These are phyloP conservation scores for Nymphalis urticae DNA, from an alignment of 2,888 invertebrate species.

Conservation along the genomic window DNA sequence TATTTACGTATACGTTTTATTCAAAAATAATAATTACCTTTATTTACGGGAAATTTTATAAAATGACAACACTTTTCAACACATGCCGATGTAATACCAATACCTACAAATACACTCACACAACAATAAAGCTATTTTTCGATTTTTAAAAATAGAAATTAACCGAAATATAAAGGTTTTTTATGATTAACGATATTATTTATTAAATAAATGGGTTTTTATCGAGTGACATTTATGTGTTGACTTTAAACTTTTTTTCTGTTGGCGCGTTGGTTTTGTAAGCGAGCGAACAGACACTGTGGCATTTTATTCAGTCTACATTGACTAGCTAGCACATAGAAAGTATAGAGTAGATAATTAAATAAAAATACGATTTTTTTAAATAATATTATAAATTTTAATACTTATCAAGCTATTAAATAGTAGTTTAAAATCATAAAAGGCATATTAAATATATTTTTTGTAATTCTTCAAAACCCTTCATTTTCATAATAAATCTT, in stretches of 20 bases:
- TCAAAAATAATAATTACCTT: conserved; percentile 15
- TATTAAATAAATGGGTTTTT: conserved; percentile 3
- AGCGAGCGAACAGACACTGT: conserved; percentile 62
- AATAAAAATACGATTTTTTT: not conserved
- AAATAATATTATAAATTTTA: not conserved
- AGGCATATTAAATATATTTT: too few relatives aligned
- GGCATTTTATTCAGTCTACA: conserved; percentile 54
- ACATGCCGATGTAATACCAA: not conserved
- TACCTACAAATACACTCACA: not conserved
- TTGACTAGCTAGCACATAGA: conserved; percentile 32
- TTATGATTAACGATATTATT: not conserved
- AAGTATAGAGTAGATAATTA: conserved; percentile 36
- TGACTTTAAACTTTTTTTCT: conserved; percentile 37
- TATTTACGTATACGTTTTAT: not conserved
- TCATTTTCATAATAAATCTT: too few relatives aligned
- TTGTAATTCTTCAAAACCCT: too few relatives aligned
- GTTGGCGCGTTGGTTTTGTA: conserved; percentile 58
- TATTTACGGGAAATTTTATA: conserved; percentile 8
- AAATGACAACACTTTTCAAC: conserved; percentile 35
- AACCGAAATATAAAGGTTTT: not conserved
- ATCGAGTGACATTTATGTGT: conserved; percentile 9
- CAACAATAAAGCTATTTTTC: not conserved
- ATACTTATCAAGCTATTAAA: too few relatives aligned
- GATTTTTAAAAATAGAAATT: not conserved
- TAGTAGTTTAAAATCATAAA: too few relatives aligned